A percentile compares a stretch with the other conserved stretches of the same genome.
phyloP scores from a whole-genome alignment of 1,140 invertebrate genomes.

The Euwallacea fornicatus region DNA sequence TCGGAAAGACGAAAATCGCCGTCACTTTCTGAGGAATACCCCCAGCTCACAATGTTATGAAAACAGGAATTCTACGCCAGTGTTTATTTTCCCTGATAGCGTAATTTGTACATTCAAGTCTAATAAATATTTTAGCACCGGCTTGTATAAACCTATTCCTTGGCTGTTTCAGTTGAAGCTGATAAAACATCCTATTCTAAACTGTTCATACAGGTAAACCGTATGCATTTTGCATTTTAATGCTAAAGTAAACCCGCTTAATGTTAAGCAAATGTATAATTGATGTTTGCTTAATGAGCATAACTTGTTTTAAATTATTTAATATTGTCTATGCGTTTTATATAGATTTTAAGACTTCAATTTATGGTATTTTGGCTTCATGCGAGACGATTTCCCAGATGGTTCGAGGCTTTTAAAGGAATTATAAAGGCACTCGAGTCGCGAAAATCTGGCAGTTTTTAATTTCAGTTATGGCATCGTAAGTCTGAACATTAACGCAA shows the following conservation, averaged over 20 bases:
- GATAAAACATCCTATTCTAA: conserved; percentile 6
- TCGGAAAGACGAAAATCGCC: neutral
- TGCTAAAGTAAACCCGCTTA: conserved; percentile 6
- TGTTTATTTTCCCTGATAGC: conserved; percentile 25
- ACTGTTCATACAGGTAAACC: conserved; percentile 5
- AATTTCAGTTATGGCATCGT: conserved; percentile 44
- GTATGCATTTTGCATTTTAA: conserved; percentile 1
- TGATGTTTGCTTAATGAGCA: conserved; percentile 7
- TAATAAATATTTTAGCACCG: conserved; percentile 33
- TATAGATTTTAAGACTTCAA: neutral
- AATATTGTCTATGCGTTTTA: too few relatives aligned
- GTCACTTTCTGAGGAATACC: conserved; percentile 5
- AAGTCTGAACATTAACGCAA: conserved; percentile 47
- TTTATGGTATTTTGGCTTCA: neutral
- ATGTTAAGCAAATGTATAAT: conserved; percentile 1
- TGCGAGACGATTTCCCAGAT: neutral
- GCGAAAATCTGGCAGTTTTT: conserved; percentile 37
- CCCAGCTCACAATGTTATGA: conserved; percentile 21
- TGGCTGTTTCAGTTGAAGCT: conserved; percentile 9
- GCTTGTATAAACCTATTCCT: conserved; percentile 20
- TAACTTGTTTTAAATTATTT: neutral
- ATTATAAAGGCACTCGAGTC: conserved; percentile 19
- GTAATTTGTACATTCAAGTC: conserved; percentile 30
- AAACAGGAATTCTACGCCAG: conserved; percentile 13
- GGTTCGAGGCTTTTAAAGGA: conserved; percentile 14